Evolutionary conservation across 2,888 invertebrate species (phyloP), one percentile per base, ranked within the genome.

Genomic region (Deroplatys truncata): DNA sequence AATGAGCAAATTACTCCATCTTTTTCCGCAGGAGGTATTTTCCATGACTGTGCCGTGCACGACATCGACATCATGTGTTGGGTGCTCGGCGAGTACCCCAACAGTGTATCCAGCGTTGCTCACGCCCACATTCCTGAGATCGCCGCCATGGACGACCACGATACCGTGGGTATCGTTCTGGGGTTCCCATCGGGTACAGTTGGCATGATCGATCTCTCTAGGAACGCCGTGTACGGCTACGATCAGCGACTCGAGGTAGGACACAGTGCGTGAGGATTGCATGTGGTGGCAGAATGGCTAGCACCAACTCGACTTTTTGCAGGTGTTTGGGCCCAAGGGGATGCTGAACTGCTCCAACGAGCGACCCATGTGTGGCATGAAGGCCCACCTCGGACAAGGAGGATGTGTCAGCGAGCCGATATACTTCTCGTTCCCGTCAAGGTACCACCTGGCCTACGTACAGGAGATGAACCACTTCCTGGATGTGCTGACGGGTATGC

Each of bases 1-100:
- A 5, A 56, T 16, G 56, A 56, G 9, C 16, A 2, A 20, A 20
- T 72, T 20, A 20, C 25, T 72, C 0, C 7, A 0, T 56, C 15
- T 16, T 20, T 16, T 0, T 16, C 25, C 3, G 56, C 91, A 94
- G 96, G 96, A 91, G 96, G 96, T 25, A 95, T 96, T 82, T 96
- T 96, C 92, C 95, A 96, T 90, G 96, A 96, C 92, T 96, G 96
- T 91, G 93, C 95, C 89, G 96, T 96, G 2, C 96, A 96, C 91
- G 96, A 96, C 92, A 94, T 96, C 90, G 96, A 96, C 92, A 94
- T 96, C 93, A 92, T 95, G 13, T 95, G 95, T 90, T 96, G 96
- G 95, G 92, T 96, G 72, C 92, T 96, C 43, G 95, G 95, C 0
- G 96, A 96, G 92, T 94, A 94, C 90, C 96, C 96, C 0, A 93